Evolutionary conservation across 2,888 invertebrate species (phyloP), one percentile per base, ranked within the genome.

Genomic region (Malthinus seriepunctatus): DNA sequence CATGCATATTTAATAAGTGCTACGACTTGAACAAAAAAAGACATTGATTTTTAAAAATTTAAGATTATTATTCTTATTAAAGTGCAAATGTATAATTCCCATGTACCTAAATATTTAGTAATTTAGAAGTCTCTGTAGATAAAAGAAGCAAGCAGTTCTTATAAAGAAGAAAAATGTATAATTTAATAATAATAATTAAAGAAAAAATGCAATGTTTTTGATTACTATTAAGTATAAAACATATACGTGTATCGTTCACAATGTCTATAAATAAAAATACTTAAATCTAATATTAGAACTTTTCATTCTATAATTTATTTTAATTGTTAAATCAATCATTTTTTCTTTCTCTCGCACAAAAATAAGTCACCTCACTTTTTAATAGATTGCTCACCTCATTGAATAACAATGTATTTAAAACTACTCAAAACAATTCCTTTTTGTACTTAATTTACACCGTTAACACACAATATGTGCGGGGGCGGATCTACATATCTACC

Each of bases 201-300:
- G 23, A 23, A 23, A n/a, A 63, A 65, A 67, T 70, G 72, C 72
- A 72, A 73, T 74, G 69, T 71, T 71, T 75, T 74, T 72, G 68
- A 72, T 68, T 71, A 73, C 71, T 74, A 15, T 14, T 42, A 73
- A 71, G 68, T 66, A 67, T 69, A 67, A 71, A 63, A 66, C 64
- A 49, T 73, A 73, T 74, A 58, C 45, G 73, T 75, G 74, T 75
- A 75, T 72, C 67, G 69, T 72, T 67, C 67, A 67, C 69, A 69
- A 71, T 71, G 71, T 74, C 70, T 72, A 71, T 69, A 71, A 71
- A 69, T 69, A 70, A 68, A 69, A 14, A 56, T 65, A 69, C 64
- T 65, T 64, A 64, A 69, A 56, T 48, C 45, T 5, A 23, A 23
- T 23, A 23, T 5, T 2, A 23, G 23, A 23, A 23, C 23, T 23